Base-by-base conservation (phyloP, 2,113 vertebrate genomes). In the Lipophrys pholis region DNA sequence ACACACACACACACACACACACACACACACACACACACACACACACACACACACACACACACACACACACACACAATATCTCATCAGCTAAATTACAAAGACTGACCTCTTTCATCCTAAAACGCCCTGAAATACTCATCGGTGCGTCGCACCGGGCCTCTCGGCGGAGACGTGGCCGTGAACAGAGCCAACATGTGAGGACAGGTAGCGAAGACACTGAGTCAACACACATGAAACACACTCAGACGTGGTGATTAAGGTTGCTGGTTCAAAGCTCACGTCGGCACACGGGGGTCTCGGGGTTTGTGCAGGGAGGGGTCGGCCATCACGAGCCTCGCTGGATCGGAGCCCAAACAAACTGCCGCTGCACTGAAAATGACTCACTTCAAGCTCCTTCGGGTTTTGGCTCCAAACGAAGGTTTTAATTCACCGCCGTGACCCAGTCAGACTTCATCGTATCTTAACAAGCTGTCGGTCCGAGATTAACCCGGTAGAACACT, bases 81-180 rank as follows among this genome's bases (percentile, higher is more conserved):
- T 83, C 55, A 72, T 57, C 73, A 75, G 70, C 78, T 78, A 78
- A 71, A 82, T 85, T 82, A 63, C 53, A 70, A 73, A 82, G 52
- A 56, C 55, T 57, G 38, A 65, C 75, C 76, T 71, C 43, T 84
- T 87, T 89, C 64, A 50, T 71, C 57, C 73, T 82, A 80, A 91
- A 86, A 89, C 7, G 61, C 72, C 67, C 69, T 87, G 86, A 91
- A 91, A 92, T 91, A 89, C 90, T 91, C 84, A 93, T 90, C 80
- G 90, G 75, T 41, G 15, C 5, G 73, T 59, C 63, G 69, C 21
- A 71, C 30, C 67, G 57, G 64, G 57, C 81, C n/a, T n/a, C 51
- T 61, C 39, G 11, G 51, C 35, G 21, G 58, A 68, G 48, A 52
- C 61, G n/a, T n/a, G 53, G 49, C 17, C 58, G 64, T 57, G 67